Base-by-base conservation (phyloP, 2,113 vertebrate genomes). In the Ophthalmolycus amberensis region DNA sequence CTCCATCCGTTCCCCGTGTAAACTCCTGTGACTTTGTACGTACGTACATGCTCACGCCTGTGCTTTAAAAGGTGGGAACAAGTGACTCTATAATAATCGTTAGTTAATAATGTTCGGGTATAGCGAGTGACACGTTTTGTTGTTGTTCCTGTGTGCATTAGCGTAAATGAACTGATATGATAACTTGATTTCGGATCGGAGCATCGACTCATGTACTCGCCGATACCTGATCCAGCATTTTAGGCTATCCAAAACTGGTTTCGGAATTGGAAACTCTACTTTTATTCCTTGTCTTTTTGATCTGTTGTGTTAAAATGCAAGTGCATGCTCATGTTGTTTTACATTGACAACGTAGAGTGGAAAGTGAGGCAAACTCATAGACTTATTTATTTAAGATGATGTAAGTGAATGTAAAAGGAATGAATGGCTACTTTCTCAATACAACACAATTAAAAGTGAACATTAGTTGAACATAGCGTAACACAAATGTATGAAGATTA, bases 1-100 rank as follows among this genome's bases (percentile, higher is more conserved):
- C 50, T 60, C 40, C 60, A n/a, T 79, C 82, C 72, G 71, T 3
- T 73, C 38, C 52, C 46, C 15, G 29, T 76, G 50, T 64, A 74
- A 75, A 79, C 54, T 38, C 76, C 6, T 29, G n/a, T 32, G 58
- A 38, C 16, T 42, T 16, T 27, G 2, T 22, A 37, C 59, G 58
- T 60, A 9, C 29, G 25, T 69, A 20, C 44, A 16, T 37, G 32
- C 44, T 37, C 14, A 38, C 58, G 20, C 64, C 4, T 83, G 12
- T 2, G 32, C 34, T 54, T 62, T 16, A 16, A 56, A 52, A 52
- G 46, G 9, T 16, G 59, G 52, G 44, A 73, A 73, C 34, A 56
- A 27, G 8, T 63, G 9, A 54, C 69, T 48, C 29, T 7, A 71
- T 59, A 60, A 75, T 38, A 46, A 60, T 37, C 1, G 63, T 63